Evolutionary conservation across 2,797 vertebrate species (phyloP).

Genomic region (Neostethus bicornis): DNA sequence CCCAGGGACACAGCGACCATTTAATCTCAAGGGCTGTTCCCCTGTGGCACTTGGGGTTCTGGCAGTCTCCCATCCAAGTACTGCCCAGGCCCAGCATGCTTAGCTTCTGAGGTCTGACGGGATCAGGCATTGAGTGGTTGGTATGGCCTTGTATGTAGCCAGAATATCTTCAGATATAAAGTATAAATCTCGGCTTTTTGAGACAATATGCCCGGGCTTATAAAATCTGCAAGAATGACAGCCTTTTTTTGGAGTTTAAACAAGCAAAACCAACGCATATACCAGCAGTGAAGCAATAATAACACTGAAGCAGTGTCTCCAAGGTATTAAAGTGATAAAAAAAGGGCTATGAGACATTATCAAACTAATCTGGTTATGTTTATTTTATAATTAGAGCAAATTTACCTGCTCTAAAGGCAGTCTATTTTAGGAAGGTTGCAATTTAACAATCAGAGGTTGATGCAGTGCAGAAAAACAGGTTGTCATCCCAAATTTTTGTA

Average conservation of each 20-base stretch:
- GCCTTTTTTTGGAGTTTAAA: constrained; percentile 31
- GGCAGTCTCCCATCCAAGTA: no score
- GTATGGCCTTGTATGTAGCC: no score
- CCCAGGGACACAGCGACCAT: no score
- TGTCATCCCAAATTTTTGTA: neutral
- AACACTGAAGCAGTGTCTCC: constrained; percentile 31
- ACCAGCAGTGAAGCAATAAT: constrained; percentile 16
- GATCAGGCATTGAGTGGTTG: no score
- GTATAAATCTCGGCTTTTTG: constrained; percentile 8
- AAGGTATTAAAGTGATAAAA: constrained; percentile 50
- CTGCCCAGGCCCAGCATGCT: no score
- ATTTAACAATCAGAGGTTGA: constrained; percentile 22
- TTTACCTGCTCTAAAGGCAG: constrained; percentile 59
- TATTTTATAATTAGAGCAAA: constrained; percentile 18
- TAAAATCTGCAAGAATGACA: constrained; percentile 23
- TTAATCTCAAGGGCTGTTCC: no score
- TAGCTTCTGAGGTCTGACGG: no score
- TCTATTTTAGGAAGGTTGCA: constrained; percentile 15
- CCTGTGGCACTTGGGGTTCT: no score
- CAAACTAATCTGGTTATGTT: constrained; percentile 20
- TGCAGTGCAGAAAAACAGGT: neutral
- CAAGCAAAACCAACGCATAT: constrained; percentile 44
- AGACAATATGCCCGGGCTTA: constrained; percentile 8
- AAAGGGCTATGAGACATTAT: constrained; percentile 62
- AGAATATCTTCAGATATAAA: no score